A percentile compares a stretch with the other conserved stretches of the same genome.
phyloP scores from a whole-genome alignment of 1,140 invertebrate species.

The Drosophila kanapiae region DNA sequence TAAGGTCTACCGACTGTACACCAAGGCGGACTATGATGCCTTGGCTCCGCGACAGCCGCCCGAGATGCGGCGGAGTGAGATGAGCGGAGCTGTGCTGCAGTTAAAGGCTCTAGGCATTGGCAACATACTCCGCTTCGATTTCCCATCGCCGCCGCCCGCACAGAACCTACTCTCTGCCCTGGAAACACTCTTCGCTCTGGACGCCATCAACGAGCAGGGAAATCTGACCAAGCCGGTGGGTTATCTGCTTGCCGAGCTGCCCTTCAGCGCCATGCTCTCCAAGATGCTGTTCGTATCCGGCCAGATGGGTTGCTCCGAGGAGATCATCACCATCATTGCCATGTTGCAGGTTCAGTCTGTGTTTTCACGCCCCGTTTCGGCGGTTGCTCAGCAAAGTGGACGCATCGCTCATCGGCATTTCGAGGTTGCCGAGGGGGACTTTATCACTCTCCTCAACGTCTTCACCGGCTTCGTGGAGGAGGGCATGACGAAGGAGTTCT shows the following conservation, averaged over 20 bases:
- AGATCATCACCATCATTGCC: slow-evolving; percentile 94
- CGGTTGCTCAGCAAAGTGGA: slow-evolving; percentile 88
- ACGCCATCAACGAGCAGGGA: slow-evolving; percentile 93
- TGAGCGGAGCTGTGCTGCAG: slow-evolving; percentile 94
- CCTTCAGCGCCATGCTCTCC: slow-evolving; percentile 94
- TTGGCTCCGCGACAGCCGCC: slow-evolving; percentile 91
- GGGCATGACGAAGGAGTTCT: slow-evolving; percentile 92
- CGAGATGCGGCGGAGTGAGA: slow-evolving; percentile 96
- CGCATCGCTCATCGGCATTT: slow-evolving; percentile 92
- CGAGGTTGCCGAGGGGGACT: slow-evolving; percentile 97
- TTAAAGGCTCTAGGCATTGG: slow-evolving; percentile 98
- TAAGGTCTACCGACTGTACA: slow-evolving; percentile 93
- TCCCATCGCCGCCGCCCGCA: slow-evolving; percentile 95
- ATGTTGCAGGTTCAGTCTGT: slow-evolving; percentile 97
- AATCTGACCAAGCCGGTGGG: slow-evolving; percentile 93
- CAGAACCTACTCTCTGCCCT: slow-evolving; percentile 94
- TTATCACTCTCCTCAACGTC: slow-evolving; percentile 96
- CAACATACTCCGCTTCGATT: slow-evolving; percentile 94
- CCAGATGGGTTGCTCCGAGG: slow-evolving; percentile 94
- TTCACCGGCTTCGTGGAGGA: slow-evolving; percentile 91
- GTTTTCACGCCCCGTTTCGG: slow-evolving; percentile 90
- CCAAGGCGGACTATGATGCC: slow-evolving; percentile 91
- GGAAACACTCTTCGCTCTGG: slow-evolving; percentile 95
- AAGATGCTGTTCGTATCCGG: slow-evolving; percentile 93
- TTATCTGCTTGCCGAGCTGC: slow-evolving; percentile 96